Base-by-base conservation (phyloP, 2,113 vertebrate species). In the Hemiscyllium ocellatum region DNA sequence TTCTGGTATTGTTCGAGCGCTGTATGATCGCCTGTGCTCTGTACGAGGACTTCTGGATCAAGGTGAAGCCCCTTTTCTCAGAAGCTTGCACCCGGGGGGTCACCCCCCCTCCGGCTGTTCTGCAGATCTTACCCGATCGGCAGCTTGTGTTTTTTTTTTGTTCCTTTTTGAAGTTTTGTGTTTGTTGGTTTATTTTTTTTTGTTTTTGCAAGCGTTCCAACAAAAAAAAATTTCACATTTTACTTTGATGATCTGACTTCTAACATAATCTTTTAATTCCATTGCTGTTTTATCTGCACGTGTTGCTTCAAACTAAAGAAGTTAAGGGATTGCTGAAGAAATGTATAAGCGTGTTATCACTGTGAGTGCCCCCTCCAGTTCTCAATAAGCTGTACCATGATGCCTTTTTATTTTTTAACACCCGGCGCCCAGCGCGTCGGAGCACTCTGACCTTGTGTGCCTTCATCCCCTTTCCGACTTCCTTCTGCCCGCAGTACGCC, bases 11-110 rank as follows among this genome's bases (percentile, higher is more conserved):
- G 6, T 98, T 98, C 83, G 98, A 98, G 96, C 98, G 98, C 95
- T 98, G 98, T 95, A 96, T 98, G 96, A 98, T 98, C 42, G 98
- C 98, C 96, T 98, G 98, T 20, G 98, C 98, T 19, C 97, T 98
- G 94, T 98, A 98, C 87, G 98, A 98, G 96, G 98, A 98, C 96
- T 98, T 98, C 96, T 98, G 98, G 98, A 97, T 97, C 96, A 98
- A 98, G 97, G 98, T 98, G 96, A 96, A 97, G 8, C 0, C 17
- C 52, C 17, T 19, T 7, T 66, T 22, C 89, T 66, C 61, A 17
- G 61, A 93, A 68, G 61, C 89, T 68, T 0, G 61, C 89, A 7
- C 89, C 61, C 56, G 61, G 61, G 89, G 42, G 42, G 42, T 47
- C 42, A 47, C 33, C 0, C 89, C 8, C 33, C 37, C 20, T 33